Percentiles rank a stretch among this genome's conserved stretches.
Evolutionary conservation across 2,888 invertebrate genomes (phyloP).

Genomic region (Allophyes oxyacanthae): DNA sequence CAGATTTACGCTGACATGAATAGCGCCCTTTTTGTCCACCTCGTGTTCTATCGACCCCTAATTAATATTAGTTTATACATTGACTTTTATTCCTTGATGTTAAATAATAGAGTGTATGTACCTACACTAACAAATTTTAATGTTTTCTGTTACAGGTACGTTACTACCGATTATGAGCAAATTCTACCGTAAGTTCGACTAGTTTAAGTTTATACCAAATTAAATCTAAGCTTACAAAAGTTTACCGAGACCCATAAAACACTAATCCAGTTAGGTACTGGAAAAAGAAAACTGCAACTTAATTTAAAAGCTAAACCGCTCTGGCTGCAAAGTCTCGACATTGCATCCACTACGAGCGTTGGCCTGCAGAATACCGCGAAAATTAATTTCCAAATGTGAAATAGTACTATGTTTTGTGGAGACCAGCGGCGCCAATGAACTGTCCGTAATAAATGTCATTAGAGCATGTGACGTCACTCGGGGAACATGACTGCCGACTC

Average conservation of each 20-base stretch:
- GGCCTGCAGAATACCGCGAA: conserved; percentile 67
- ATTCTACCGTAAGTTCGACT: conserved; percentile 32
- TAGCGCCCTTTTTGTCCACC: conserved; percentile 59
- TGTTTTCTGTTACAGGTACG: conserved; percentile 61
- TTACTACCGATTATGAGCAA: conserved; percentile 23
- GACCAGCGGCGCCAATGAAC: conserved; percentile 80
- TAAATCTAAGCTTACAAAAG: conserved; percentile 30
- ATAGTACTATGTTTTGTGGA: conserved; percentile 69
- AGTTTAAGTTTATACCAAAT: conserved; percentile 31
- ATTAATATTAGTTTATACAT: conserved; percentile 22
- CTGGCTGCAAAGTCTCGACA: conserved; percentile 36
- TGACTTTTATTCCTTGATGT: neutral
- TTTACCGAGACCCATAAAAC: conserved; percentile 37
- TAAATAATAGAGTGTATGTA: neutral
- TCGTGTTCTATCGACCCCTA: conserved; percentile 39
- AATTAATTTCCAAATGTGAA: conserved; percentile 80
- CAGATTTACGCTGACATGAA: conserved; percentile 70
- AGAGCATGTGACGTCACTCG: conserved; percentile 81
- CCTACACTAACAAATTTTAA: conserved; percentile 25
- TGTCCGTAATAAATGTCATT: conserved; percentile 85
- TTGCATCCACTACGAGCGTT: conserved; percentile 39
- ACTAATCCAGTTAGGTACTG: conserved; percentile 34
- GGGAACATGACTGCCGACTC: conserved; percentile 76
- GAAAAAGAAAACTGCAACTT: conserved; percentile 39
- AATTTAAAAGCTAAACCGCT: conserved; percentile 49